phyloP scores from a whole-genome alignment of 2,113 vertebrate species.

The Sander lucioperca region DNA sequence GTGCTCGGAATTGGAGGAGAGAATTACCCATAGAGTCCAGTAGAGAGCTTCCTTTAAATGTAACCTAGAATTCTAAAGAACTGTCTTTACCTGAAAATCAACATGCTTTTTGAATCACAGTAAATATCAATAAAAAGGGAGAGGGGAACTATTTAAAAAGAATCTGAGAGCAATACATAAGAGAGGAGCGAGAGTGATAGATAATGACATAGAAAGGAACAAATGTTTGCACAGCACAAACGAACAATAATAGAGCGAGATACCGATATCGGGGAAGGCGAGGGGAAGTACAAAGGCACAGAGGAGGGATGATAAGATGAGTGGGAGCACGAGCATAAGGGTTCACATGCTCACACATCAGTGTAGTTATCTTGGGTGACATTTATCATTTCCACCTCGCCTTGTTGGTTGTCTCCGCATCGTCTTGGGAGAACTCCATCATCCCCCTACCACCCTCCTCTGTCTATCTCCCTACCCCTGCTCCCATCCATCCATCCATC shows the following conservation, averaged over 20 bases:
- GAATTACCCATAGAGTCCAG: no score
- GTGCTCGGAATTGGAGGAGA: no score
- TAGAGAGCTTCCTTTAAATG: no score
- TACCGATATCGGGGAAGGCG: background rate
- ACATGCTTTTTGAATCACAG: background rate
- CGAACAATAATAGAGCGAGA: constrained; percentile 6
- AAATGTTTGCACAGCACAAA: constrained; percentile 36
- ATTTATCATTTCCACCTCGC: constrained; percentile 62
- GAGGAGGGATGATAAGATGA: constrained; percentile 30
- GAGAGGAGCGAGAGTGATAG: background rate
- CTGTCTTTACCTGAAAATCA: no score
- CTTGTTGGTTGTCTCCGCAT: constrained; percentile 39
- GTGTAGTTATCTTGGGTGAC: constrained; percentile 46
- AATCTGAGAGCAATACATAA: constrained; percentile 10
- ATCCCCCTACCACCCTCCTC: no score
- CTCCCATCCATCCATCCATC: constrained; percentile 16
- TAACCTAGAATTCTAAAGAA: no score
- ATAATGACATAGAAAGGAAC: constrained; percentile 13
- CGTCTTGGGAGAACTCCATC: constrained; percentile 60
- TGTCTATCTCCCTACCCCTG: constrained; percentile 10
- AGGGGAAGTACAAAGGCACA: background rate
- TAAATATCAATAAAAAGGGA: constrained; percentile 31
- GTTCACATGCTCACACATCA: constrained; percentile 23
- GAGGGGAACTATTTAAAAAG: constrained; percentile 4
- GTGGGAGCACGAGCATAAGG: constrained; percentile 30